Base-by-base conservation (phyloP, 1,140 invertebrate genomes). In the Cydia fagiglandana region DNA sequence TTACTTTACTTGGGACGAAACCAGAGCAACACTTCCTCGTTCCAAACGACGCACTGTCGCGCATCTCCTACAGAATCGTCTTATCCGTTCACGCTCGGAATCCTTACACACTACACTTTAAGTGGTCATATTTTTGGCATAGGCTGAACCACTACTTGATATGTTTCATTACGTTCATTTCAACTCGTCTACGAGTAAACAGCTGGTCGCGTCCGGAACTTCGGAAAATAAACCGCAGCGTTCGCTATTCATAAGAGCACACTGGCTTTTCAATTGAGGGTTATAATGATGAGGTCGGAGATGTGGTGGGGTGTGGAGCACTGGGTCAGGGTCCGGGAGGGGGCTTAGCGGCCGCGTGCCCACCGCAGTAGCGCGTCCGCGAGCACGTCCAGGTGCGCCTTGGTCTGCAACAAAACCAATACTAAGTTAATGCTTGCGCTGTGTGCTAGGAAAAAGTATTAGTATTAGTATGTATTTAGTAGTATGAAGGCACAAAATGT, bases 301-400 rank as follows among this genome's bases (percentile, higher is more conserved):
- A 82, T 84, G 84, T 84, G 84, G 78, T 56, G 77, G 81, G 76
- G 80, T 74, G 76, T 79, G 78, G 79, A 80, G 79, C 77, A 77
- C 77, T 83, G 81, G 79, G 81, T 82, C 82, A 74, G 84, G 80
- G 76, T 83, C 78, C 80, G 81, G 78, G 77, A 79, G 79, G 79
- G 79, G 80, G 66, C 28, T 95, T 97, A 97, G 94, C 97, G 97
- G 86, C 97, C 97, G 93, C 97, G 95, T 83, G 97, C 97, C 97
- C 97, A 98, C 90, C 97, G 95, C 80, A 98, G 94, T 82, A 98
- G 94, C 84, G 97, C 97, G 92, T 98, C 97, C 64, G 97, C 97
- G 87, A 98, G 93, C 79, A 98, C 97, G 94, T 98, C 97, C 93
- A 98, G 94, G 92, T 98, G 97, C 81, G 97, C 97, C 93, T 98